Evolutionary conservation across 1,140 invertebrate genomes (phyloP).

Genomic region (Drosophila nigrodunni): DNA sequence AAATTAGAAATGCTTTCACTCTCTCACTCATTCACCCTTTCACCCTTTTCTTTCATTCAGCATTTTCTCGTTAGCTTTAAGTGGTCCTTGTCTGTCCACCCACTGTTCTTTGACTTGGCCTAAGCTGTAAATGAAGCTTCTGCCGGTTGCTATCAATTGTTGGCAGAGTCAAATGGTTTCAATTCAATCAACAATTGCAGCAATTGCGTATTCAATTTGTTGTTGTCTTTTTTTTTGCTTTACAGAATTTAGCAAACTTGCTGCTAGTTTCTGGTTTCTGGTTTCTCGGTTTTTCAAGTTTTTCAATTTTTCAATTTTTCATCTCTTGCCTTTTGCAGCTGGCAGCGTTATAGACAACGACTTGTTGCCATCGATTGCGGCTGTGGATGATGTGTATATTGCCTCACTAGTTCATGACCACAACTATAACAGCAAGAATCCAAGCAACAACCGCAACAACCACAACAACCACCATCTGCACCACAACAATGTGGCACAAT

Average conservation of each 20-base stretch:
- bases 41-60: slow-evolving; percentile 15
- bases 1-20: not conserved
- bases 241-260: slow-evolving; percentile 8
- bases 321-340: slow-evolving; percentile 38
- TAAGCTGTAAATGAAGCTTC: slow-evolving; percentile 53
- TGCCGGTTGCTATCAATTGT: slow-evolving; percentile 5
- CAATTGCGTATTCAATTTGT: slow-evolving; percentile 46
- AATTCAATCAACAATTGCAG: slow-evolving; percentile 48
- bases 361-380: slow-evolving; percentile 64
- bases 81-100: not conserved
- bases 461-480: slow-evolving; percentile 34
- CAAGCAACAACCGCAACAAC: not conserved
- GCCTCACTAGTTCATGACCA: slow-evolving; percentile 63
- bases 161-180: slow-evolving; percentile 12
- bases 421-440: slow-evolving; percentile 42
- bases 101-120: not conserved
- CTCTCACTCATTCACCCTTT: not conserved
- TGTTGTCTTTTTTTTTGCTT: no score
- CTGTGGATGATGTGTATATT: slow-evolving; percentile 72
- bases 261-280: not conserved
- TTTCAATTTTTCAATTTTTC: not conserved
- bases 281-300: no score
- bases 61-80: slow-evolving; percentile 35
- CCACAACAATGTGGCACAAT: slow-evolving; percentile 56
- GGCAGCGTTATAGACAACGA: slow-evolving; percentile 51